These are phyloP conservation scores for Drosophila kohkoa DNA, from an alignment of 1,140 invertebrate species.

Conservation along the genomic window DNA sequence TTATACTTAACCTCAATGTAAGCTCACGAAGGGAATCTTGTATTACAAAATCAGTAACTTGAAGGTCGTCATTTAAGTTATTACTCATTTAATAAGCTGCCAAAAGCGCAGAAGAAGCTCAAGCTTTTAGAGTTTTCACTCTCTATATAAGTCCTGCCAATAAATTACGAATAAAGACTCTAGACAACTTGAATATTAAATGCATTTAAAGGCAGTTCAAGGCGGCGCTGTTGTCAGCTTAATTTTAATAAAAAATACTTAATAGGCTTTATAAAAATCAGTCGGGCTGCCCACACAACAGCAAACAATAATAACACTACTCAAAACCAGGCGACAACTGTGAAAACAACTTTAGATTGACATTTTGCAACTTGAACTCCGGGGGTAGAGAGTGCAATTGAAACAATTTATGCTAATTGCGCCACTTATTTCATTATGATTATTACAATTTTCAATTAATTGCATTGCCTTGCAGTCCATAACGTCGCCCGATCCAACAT, in stretches of 20 bases:
- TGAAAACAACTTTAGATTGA: constrained; percentile 56
- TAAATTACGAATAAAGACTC: constrained; percentile 17
- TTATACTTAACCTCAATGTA: no score
- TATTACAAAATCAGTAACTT: not conserved
- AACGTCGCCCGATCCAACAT: constrained; percentile 81
- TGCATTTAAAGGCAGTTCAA: constrained; percentile 68
- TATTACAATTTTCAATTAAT: constrained; percentile 51
- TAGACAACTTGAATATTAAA: constrained; percentile 38
- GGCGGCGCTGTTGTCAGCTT: constrained; percentile 56
- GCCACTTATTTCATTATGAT: constrained; percentile 45
- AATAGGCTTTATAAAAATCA: constrained; percentile 60
- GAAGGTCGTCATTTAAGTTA: constrained; percentile 11
- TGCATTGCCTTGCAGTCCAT: constrained; percentile 73
- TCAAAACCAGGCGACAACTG: constrained; percentile 11
- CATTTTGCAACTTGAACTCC: constrained; percentile 50
- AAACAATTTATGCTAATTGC: constrained; percentile 70
- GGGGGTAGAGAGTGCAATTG: constrained; percentile 43
- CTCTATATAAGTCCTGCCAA: constrained; percentile 55
- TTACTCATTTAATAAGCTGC: constrained; percentile 1
- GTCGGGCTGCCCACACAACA: constrained; percentile 58
- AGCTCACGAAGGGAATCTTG: not conserved
- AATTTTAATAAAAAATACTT: constrained; percentile 56
- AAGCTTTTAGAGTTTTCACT: constrained; percentile 14
- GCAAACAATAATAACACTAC: constrained; percentile 14
- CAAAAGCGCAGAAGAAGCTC: constrained; percentile 4